Conservation (phyloP, 2,888 invertebrate species). For the Drosophila histrio region DNA sequence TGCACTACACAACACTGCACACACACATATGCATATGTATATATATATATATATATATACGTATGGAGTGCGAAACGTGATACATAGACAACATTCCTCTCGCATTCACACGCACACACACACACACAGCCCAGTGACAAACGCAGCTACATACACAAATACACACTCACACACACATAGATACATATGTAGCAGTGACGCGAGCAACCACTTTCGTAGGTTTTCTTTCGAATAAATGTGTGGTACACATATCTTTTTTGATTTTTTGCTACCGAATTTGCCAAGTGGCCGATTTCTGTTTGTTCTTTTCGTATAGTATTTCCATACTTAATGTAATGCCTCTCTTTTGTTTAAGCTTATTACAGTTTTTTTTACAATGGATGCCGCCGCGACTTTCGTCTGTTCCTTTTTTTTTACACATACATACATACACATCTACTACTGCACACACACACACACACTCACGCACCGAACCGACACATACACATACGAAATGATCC, state of each 20-base stretch:
- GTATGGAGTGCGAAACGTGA: slow-evolving; percentile 70
- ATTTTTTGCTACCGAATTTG: slow-evolving; percentile 36
- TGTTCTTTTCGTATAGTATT: slow-evolving; percentile 11
- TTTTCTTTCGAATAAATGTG: slow-evolving; percentile 63
- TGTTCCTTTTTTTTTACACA: slow-evolving; percentile 28
- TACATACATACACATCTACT: slow-evolving; percentile 14
- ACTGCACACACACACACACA: slow-evolving; percentile 26
- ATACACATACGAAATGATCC: slow-evolving; percentile 47
- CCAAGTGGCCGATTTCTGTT: slow-evolving; percentile 22
- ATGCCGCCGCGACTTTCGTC: slow-evolving; percentile 37
- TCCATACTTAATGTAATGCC: background rate
- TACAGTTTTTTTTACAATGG: slow-evolving; percentile 23
- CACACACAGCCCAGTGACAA: slow-evolving; percentile 25
- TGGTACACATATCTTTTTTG: slow-evolving; percentile 46
- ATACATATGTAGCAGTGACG: slow-evolving; percentile 57
- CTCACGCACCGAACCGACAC: slow-evolving; percentile 24
- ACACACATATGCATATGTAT: slow-evolving; percentile 18
- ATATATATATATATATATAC: slow-evolving; percentile 34
- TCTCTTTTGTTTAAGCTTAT: background rate
- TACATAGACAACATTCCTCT: slow-evolving; percentile 76
- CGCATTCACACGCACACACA: slow-evolving; percentile 57
- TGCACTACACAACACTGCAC: slow-evolving; percentile 73
- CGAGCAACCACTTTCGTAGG: slow-evolving; percentile 75
- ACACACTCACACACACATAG: slow-evolving; percentile 19
- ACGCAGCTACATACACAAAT: slow-evolving; percentile 43